Evolutionary conservation across 2,888 invertebrate species (phyloP), one percentile per base, ranked within the genome.

Genomic region (Drosophila rellima): DNA sequence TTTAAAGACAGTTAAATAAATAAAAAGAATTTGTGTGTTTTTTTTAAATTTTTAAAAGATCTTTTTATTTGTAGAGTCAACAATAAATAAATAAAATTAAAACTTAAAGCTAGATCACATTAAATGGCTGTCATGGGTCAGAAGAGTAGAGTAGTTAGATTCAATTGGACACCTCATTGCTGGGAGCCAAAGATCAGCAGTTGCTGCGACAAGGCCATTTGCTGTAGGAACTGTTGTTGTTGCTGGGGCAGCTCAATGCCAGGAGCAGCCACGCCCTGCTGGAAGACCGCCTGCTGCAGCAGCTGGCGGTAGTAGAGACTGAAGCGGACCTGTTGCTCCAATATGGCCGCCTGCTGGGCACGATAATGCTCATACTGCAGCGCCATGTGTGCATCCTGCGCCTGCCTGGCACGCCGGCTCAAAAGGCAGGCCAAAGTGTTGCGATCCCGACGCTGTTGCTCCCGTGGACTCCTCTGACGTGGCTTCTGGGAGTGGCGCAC

Each of bases 361-460:
- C 76, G 73, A 39, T 69, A 76, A 3, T 68, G 55, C n/a, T 74
- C 62, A 47, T 85, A 90, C 29, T 90, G 82, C 29, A 81, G 75
- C 7, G 83, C 80, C 35, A 84, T 15, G 7, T 65, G 72, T 2
- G 66, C 50, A 13, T 89, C 76, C 56, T 88, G 70, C 10, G 80
- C 72, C 69, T 90, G 84, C 10, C 80, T 70, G 6, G 82, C 72
- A 1, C 90, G 71, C 0, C 85, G 88, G 15, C 74, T 87, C n/a
- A 77, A 62, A 0, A 84, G 70, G 29, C 84, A 82, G 6, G 82
- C 80, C 31, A 83, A 35, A 0, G 88, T 89, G 54, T 91, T 90
- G 47, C 83, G 82, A 55, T 89, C 80, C 0, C 90, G 86, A 44
- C 91, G 83, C 60, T 88, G 83, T 39, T 91, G 92, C 47, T 91